These are phyloP conservation scores for Syngnathus rostellatus DNA, from an alignment of 2,797 vertebrate genomes.

Conservation along the genomic window DNA sequence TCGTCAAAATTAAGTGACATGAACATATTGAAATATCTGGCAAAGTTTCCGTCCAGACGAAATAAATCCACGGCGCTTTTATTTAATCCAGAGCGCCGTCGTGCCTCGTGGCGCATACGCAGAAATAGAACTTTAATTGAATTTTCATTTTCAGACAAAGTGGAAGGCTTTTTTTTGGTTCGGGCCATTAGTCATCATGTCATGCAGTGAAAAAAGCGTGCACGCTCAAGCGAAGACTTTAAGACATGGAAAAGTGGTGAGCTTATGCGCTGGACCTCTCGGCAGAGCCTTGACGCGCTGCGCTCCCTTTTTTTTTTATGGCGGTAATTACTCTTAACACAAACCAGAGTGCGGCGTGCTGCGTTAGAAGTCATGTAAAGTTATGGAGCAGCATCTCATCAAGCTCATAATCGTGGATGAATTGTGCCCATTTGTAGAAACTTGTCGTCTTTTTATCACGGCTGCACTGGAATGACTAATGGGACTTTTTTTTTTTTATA, in stretches of 20 bases:
- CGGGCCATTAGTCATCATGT: conserved; percentile 8
- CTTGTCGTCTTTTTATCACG: background rate
- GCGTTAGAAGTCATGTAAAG: conserved; percentile 61
- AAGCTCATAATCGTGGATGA: conserved; percentile 18
- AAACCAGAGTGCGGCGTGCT: conserved; percentile 65
- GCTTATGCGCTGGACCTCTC: conserved; percentile 33
- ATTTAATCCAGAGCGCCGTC: conserved; percentile 25
- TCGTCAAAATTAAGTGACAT: conserved; percentile 39
- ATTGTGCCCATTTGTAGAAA: conserved; percentile 1
- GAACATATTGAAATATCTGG: conserved; percentile 29
- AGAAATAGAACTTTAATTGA: conserved; percentile 15
- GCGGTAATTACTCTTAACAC: conserved; percentile 65
- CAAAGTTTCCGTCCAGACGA: conserved; percentile 5
- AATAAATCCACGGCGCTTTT: conserved; percentile 29
- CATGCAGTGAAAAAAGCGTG: conserved; percentile 5
- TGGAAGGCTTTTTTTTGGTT: background rate
- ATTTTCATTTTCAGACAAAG: conserved; percentile 21
- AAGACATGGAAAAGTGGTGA: conserved; percentile 31
- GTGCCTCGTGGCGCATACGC: background rate
- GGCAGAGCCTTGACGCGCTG: conserved; percentile 37
- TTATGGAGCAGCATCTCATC: conserved; percentile 34
- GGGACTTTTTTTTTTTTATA: background rate
- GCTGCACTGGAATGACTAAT: background rate
- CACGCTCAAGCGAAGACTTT: conserved; percentile 14
- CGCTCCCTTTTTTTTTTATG: conserved; percentile 52